phyloP scores from a whole-genome alignment of 2,113 vertebrate species.

The Pedionomus torquatus region DNA sequence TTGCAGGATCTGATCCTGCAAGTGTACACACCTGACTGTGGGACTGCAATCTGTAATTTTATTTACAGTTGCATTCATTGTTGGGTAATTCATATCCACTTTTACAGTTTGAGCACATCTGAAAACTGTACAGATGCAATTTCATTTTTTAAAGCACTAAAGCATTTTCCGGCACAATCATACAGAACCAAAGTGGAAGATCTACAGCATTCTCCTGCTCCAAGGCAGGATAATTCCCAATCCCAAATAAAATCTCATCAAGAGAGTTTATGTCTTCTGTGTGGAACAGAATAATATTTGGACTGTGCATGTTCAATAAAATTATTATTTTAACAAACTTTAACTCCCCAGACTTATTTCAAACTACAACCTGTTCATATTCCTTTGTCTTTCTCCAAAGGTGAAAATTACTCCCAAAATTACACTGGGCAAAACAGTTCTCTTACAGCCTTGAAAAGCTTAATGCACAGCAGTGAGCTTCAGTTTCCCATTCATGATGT shows the following conservation, averaged over 20 bases:
- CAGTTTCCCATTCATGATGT: not conserved
- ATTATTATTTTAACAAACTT: not conserved
- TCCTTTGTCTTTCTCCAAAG: not conserved
- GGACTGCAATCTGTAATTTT: not conserved
- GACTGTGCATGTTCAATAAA: not conserved
- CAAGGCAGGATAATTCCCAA: not conserved
- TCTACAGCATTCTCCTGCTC: not conserved
- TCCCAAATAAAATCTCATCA: not conserved
- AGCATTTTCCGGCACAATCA: not conserved
- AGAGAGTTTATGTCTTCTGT: not conserved
- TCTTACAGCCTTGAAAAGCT: not conserved
- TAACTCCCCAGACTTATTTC: not conserved
- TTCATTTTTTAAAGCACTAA: not conserved
- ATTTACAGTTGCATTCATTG: not conserved
- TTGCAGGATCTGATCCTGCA: not conserved
- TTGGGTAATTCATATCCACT: not conserved
- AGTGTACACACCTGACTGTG: not conserved
- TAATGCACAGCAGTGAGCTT: not conserved
- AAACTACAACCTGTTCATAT: not conserved
- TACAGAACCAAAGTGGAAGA: not conserved
- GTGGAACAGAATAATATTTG: not conserved
- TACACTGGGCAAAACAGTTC: not conserved
- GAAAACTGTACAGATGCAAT: not conserved
- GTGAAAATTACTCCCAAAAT: not conserved
- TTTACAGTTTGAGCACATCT: not conserved